These are phyloP conservation scores for Chrosomus eos DNA, from an alignment of 2,797 vertebrate genomes.

Conservation along the genomic window DNA sequence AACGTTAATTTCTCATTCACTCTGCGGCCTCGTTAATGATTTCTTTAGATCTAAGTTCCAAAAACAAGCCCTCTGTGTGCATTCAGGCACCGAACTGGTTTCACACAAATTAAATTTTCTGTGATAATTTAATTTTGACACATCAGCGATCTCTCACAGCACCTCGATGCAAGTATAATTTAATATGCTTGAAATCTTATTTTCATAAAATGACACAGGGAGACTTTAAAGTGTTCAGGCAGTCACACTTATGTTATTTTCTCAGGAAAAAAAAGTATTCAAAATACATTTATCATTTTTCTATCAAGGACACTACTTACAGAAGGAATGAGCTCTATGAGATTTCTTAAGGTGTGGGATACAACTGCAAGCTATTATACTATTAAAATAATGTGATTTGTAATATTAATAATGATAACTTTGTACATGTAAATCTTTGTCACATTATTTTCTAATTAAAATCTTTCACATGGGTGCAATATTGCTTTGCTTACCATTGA, in stretches of 20 bases:
- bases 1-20: constrained; percentile 14
- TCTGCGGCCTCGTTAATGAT: not conserved
- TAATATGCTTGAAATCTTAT: constrained; percentile 7
- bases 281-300: not conserved
- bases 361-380: not conserved
- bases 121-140: constrained; percentile 27
- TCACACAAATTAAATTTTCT: constrained; percentile 34
- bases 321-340: not conserved
- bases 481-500: not conserved
- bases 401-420: constrained; percentile 14
- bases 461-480: not conserved
- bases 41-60: constrained; percentile 10
- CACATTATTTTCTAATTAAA: constrained; percentile 3
- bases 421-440: not conserved
- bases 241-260: not conserved
- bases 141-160: constrained; percentile 13
- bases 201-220: not conserved
- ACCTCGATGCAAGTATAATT: not conserved
- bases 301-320: not conserved
- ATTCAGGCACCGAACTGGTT: constrained; percentile 28
- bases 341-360: not conserved
- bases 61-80: constrained; percentile 27
- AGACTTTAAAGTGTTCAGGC: not conserved
- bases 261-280: not conserved
- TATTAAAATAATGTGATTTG: constrained; percentile 7